Evolutionary conservation across 2,888 invertebrate species (phyloP), one percentile per base, ranked within the genome.

Genomic region (Microctonus brassicae): DNA sequence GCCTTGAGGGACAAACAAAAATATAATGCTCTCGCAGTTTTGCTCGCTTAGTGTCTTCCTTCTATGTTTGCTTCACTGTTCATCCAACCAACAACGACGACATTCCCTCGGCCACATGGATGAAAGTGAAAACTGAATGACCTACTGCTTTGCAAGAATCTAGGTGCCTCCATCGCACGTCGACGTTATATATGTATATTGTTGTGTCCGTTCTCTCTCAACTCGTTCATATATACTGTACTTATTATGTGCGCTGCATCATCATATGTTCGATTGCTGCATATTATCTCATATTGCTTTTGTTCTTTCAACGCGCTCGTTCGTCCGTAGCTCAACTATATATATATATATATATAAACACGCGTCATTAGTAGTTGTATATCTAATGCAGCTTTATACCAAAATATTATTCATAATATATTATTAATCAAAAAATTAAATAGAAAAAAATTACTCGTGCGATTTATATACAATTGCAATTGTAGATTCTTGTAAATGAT

Each of bases 71-170:
- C 61, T 20, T 11, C 17, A 6, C 33, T 33, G 22, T 33, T 64
- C 22, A 34, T n/a, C n/a, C 29, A 47, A 24, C 33, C 47, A 24
- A 47, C n/a, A n/a, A n/a, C n/a, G n/a, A n/a, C 65, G 60, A 67
- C 39, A 65, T 64, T 65, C 61, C 42, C 65, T 65, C 61, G 55
- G 42, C 61, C 66, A 70, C 63, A 73, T 68, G 66, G 83, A 84
- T 86, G 86, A 86, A 86, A 86, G 86, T 86, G 86, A 85, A 85
- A 86, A 86, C 78, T 73, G 47, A 78, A 84, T 86, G 86, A 86
- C 86, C 86, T 85, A 85, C 86, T 85, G 81, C 77, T 82, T 82
- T 77, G 80, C 77, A 81, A 80, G 84, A 85, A 86, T 85, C 86
- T 86, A 82, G 82, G 85, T 81, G 82, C 79, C 78, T 81, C 75